Conservation (phyloP, 2,888 invertebrate genomes). For the Mimachlamys varia region DNA sequence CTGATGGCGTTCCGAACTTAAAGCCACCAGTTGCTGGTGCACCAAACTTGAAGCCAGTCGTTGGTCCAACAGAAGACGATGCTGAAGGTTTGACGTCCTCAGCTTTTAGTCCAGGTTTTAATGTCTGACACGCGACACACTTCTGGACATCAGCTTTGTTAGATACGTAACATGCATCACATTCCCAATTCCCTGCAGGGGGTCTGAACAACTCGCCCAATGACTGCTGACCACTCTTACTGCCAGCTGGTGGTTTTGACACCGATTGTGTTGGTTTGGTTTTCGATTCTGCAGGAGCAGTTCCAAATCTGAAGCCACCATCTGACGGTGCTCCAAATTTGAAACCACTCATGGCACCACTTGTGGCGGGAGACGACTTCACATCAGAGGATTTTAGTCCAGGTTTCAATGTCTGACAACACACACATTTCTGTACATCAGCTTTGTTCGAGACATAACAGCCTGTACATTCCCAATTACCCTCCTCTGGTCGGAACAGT, state of each 20-base stretch:
- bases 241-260: conserved; percentile 34
- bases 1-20: conserved; percentile 54
- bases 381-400: conserved; percentile 66
- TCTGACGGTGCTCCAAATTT: conserved; percentile 38
- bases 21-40: conserved; percentile 50
- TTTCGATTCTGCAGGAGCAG: neutral
- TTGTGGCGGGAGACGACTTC: conserved; percentile 13
- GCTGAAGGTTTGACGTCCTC: conserved; percentile 58
- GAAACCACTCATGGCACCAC: conserved; percentile 40
- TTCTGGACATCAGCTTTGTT: conserved; percentile 81
- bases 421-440: conserved; percentile 69
- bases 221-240: neutral
- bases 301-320: conserved; percentile 57
- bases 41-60: conserved; percentile 51
- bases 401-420: conserved; percentile 75
- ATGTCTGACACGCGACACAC: conserved; percentile 76
- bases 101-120: conserved; percentile 73
- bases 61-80: neutral
- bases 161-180: conserved; percentile 85
- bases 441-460: conserved; percentile 86
- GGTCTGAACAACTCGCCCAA: conserved; percentile 67
- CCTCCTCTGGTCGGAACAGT: conserved; percentile 78
- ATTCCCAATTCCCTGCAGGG: conserved; percentile 86
- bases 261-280: neutral
- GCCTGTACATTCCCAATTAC: conserved; percentile 87